These are phyloP conservation scores for Drosophila ohnishii DNA, from an alignment of 1,140 invertebrate species.

Conservation along the genomic window DNA sequence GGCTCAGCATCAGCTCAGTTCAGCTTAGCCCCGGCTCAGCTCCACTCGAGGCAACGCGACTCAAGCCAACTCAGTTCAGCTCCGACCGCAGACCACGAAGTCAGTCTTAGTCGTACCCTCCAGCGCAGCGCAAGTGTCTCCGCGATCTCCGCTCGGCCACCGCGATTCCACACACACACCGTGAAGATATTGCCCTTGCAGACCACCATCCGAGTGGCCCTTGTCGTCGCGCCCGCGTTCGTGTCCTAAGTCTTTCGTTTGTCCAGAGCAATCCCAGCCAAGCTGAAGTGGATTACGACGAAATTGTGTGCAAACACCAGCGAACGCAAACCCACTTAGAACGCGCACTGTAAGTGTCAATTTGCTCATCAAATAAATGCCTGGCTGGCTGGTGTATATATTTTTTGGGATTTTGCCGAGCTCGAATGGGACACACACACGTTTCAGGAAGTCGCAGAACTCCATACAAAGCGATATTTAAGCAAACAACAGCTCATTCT, in stretches of 20 bases:
- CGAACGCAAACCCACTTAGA: conserved; percentile 43
- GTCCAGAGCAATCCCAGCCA: conserved; percentile 38
- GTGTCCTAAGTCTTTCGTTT: conserved; percentile 76
- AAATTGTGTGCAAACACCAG: conserved; percentile 23
- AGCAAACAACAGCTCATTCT: conserved; percentile 58
- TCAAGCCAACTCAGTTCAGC: conserved; percentile 24
- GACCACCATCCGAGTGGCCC: neutral
- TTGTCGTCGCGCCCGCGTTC: conserved; percentile 43
- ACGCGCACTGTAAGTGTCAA: conserved; percentile 75
- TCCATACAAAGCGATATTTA: conserved; percentile 29
- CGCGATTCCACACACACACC: conserved; percentile 17
- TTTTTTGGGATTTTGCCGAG: conserved; percentile 62
- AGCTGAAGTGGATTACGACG: conserved; percentile 19
- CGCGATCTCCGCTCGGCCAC: conserved; percentile 33
- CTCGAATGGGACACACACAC: conserved; percentile 29
- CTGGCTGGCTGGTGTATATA: conserved; percentile 18
- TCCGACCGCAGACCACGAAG: conserved; percentile 42
- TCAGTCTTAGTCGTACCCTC: conserved; percentile 75
- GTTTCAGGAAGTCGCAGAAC: conserved; percentile 58
- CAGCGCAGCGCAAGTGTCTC: conserved; percentile 68
- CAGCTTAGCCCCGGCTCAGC: conserved; percentile 38
- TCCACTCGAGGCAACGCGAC: conserved; percentile 44
- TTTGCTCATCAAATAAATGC: conserved; percentile 65
- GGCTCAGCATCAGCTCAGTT: conserved; percentile 36
- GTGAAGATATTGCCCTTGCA: neutral